Percentiles rank a stretch among this genome's conserved stretches.
Conservation (phyloP, 30 jellyfish, hydroid and myxozoan genomes). For the Pelagia noctiluca region DNA sequence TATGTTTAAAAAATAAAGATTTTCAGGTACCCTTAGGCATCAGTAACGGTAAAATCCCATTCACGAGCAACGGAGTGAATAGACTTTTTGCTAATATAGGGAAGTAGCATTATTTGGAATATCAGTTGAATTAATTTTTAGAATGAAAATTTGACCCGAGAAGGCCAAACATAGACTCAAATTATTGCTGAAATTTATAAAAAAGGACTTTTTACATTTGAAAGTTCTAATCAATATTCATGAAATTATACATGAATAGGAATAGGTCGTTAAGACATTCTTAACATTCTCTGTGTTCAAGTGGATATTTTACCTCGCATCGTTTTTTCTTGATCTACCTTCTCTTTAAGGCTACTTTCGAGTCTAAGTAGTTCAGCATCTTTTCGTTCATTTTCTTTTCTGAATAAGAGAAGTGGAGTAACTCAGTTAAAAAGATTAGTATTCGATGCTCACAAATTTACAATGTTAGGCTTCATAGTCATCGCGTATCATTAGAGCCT, state of each 20-base stretch:
- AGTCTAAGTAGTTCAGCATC: constrained; percentile 45
- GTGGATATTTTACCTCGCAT: constrained; percentile 22
- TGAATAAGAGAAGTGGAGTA: neutral
- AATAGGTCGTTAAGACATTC: too few relatives aligned
- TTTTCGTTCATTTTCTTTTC: constrained; percentile 48
- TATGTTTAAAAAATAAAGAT: neutral
- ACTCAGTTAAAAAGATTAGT: too few relatives aligned
- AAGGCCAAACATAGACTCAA: neutral
- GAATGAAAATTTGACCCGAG: too few relatives aligned
- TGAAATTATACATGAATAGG: too few relatives aligned
- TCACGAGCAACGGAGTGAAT: too few relatives aligned
- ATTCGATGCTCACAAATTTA: too few relatives aligned
- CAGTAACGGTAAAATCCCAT: constrained; percentile 13
- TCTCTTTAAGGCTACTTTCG: constrained; percentile 65
- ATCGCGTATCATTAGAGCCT: neutral
- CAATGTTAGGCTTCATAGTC: neutral
- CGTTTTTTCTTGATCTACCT: constrained; percentile 33
- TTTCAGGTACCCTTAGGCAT: neutral
- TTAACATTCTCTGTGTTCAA: too few relatives aligned
- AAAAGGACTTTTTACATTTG: neutral
- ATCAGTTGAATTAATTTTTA: too few relatives aligned
- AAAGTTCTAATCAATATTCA: too few relatives aligned
- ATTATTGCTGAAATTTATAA: neutral
- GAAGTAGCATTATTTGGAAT: too few relatives aligned
- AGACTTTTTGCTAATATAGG: too few relatives aligned